These are phyloP conservation scores for Sardina pilchardus DNA, from an alignment of 2,113 vertebrate species.

Conservation along the genomic window DNA sequence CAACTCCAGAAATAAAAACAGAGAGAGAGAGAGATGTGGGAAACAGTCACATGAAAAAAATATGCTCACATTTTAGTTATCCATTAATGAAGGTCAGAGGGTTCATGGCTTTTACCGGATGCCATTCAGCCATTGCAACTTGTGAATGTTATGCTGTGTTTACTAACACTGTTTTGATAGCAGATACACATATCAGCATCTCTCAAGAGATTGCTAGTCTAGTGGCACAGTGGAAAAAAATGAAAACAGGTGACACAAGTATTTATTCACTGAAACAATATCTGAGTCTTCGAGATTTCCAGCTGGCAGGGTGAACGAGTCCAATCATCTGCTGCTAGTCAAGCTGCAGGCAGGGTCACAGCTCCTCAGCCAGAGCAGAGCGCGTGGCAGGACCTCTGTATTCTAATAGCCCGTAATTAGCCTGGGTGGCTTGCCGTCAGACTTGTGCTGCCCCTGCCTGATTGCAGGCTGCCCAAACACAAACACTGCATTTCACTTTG, in stretches of 20 bases:
- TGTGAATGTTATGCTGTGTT: not conserved
- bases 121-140: not conserved
- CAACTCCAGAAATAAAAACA: not conserved
- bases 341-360: not conserved
- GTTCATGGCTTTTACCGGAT: not conserved
- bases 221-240: not conserved
- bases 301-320: not conserved
- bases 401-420: slow-evolving; percentile 85
- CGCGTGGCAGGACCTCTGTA: slow-evolving; percentile 30
- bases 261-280: not conserved
- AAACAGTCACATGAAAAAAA: not conserved
- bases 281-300: not conserved
- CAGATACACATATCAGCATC: not conserved
- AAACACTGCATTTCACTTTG: slow-evolving; percentile 37
- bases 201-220: not conserved
- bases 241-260: not conserved
- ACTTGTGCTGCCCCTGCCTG: slow-evolving; percentile 43
- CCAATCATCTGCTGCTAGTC: not conserved
- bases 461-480: slow-evolving; percentile 57
- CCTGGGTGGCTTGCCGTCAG: slow-evolving; percentile 73
- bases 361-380: not conserved
- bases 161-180: not conserved
- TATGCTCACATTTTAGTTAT: not conserved
- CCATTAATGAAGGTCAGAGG: not conserved
- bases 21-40: not conserved